phyloP scores from a whole-genome alignment of 2,797 vertebrate genomes.

The Eulemur coronatus region DNA sequence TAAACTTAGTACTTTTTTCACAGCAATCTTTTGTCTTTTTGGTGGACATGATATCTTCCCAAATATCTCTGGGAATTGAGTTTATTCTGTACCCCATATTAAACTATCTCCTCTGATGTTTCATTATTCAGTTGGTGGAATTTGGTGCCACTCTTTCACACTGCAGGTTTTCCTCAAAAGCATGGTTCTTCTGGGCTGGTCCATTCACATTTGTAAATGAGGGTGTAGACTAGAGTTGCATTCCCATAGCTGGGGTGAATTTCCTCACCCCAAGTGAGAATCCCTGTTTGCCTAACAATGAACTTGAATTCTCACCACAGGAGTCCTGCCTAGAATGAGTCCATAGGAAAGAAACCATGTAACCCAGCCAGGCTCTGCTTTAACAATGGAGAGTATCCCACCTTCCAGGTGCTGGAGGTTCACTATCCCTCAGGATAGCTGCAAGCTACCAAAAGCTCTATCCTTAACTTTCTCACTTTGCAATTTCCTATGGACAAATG shows the following conservation, averaged over 20 bases:
- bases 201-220: background rate
- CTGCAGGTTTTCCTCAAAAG: constrained; percentile 23
- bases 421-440: background rate
- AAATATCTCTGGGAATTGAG: constrained; percentile 5
- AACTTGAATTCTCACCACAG: constrained; percentile 17
- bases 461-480: background rate
- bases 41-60: background rate
- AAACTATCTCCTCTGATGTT: constrained; percentile 27
- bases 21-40: background rate
- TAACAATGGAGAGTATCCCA: background rate
- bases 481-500: background rate
- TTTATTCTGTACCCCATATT: constrained; percentile 21
- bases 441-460: background rate
- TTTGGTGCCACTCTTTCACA: constrained; percentile 1
- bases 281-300: background rate
- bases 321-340: background rate
- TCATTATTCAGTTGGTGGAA: constrained; percentile 13
- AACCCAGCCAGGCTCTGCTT: constrained; percentile 7
- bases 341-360: background rate
- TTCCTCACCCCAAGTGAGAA: constrained; percentile 6
- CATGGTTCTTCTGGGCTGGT: background rate
- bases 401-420: background rate
- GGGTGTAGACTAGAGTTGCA: background rate
- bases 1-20: constrained; percentile 9
- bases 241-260: background rate